Evolutionary conservation across 2,797 vertebrate species (phyloP), one percentile per base, ranked within the genome.

Genomic region (Brachymystax lenok): DNA sequence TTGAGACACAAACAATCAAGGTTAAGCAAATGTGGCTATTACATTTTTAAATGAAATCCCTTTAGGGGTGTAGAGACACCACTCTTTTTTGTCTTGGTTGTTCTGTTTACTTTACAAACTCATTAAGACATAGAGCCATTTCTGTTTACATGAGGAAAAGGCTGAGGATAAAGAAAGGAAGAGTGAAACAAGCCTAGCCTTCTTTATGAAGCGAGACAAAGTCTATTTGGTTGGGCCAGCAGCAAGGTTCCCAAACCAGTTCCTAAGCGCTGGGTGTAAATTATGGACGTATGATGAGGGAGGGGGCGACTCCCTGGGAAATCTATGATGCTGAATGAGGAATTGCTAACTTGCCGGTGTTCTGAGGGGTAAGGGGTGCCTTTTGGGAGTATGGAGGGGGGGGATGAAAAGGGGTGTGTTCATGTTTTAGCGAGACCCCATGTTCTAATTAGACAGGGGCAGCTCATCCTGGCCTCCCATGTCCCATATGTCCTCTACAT

Each of bases 181-280:
- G 33, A 64, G 21, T 33, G 79, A 76, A 13, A 59, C 78, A 71
- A 82, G 69, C 17, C 74, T 64, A 75, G 69, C 71, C 61, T 46
- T 79, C 76, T 88, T 90, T 81, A 79, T 80, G 87, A 84, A 85
- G 81, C 78, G 40, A 83, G 75, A 78, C 82, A 84, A 83, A 86
- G 77, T 84, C 46, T 72, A 79, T 92, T 90, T 85, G 83, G 80
- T 35, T 30, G 27, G 77, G 78, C 85, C 28, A 54, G 80, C 87
- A 87, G 85, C 78, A 81, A 88, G 88, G 79, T 69, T 80, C 77
- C 81, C 76, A 77, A 90, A 91, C 84, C 84, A 82, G 80, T 87
- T 88, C 59, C 82, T 73, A 71, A 81, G 54, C 52, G 76, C 2
- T 79, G 68, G 79, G 17, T 77, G 69, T 77, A 66, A 82, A 71